These are phyloP conservation scores for Rhadinocentrus ornatus DNA, from an alignment of 2,797 vertebrate species.

Conservation along the genomic window DNA sequence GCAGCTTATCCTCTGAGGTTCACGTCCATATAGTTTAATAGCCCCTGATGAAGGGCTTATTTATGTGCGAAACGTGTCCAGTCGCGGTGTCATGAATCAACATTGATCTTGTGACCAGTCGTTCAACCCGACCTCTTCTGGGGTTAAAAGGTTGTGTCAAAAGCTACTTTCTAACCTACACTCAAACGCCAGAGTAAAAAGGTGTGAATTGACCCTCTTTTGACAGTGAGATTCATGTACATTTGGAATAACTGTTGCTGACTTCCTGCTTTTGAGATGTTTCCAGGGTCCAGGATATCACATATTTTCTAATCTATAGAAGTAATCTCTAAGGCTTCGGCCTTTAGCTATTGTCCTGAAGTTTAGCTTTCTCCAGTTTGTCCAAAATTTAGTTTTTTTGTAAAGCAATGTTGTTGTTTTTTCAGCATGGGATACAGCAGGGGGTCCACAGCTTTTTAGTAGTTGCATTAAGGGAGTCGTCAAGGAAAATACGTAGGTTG, in stretches of 20 bases:
- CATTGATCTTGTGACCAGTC: conserved; percentile 59
- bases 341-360: background rate
- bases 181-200: conserved; percentile 18
- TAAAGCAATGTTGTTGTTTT: no score
- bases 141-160: conserved; percentile 63
- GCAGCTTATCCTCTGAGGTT: conserved; percentile 66
- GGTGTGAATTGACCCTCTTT: conserved; percentile 54
- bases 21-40: conserved; percentile 66
- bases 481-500: no score
- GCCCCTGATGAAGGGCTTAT: conserved; percentile 56
- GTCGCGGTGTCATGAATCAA: conserved; percentile 60
- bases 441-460: no score
- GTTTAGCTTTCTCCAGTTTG: background rate
- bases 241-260: background rate
- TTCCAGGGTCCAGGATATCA: background rate
- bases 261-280: background rate
- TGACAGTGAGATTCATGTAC: conserved; percentile 8
- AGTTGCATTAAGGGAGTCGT: no score
- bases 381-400: background rate
- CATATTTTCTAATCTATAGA: background rate
- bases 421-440: no score
- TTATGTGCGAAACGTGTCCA: conserved; percentile 60
- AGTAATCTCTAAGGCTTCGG: background rate
- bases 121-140: conserved; percentile 35
- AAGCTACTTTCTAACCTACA: conserved; percentile 44